These are phyloP conservation scores for Patiria miniata DNA, from an alignment of 35 echinoderm and acorn worm species.

Conservation along the genomic window DNA sequence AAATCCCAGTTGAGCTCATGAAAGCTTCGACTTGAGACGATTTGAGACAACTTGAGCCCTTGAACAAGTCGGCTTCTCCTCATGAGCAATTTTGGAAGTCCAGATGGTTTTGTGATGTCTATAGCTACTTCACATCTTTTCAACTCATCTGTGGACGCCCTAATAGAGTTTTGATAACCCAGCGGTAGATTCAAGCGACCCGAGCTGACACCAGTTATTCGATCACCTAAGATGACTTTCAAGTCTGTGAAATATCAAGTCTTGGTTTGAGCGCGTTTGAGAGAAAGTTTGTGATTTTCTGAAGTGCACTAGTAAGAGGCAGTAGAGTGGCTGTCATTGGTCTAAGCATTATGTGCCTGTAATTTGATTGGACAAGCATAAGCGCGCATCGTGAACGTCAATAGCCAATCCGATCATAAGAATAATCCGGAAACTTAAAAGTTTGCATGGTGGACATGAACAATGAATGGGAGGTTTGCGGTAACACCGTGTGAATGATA, in stretches of 20 bases:
- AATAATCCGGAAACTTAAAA: too few species aligned
- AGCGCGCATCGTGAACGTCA: too few species aligned
- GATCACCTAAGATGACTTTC: neutral
- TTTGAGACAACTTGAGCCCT: neutral
- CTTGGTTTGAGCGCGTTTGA: too few species aligned
- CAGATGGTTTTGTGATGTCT: neutral
- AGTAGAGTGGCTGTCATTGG: too few species aligned
- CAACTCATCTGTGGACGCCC: neutral
- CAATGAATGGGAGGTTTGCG: too few species aligned
- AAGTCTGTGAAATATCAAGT: neutral
- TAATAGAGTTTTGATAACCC: constrained; percentile 34
- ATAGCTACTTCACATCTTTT: neutral
- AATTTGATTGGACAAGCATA: too few species aligned
- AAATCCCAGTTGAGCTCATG: constrained; percentile 27
- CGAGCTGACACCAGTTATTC: neutral
- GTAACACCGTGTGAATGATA: too few species aligned
- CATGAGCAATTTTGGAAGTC: neutral
- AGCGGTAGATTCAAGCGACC: neutral
- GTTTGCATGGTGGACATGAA: too few species aligned
- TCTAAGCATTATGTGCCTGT: too few species aligned
- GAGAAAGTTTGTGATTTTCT: too few species aligned
- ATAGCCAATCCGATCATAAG: too few species aligned
- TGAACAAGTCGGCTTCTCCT: constrained; percentile 14
- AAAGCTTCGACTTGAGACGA: neutral
- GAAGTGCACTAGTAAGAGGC: too few species aligned